phyloP scores from a whole-genome alignment of 1,140 invertebrate species.

The Centruroides sculpturatus region DNA sequence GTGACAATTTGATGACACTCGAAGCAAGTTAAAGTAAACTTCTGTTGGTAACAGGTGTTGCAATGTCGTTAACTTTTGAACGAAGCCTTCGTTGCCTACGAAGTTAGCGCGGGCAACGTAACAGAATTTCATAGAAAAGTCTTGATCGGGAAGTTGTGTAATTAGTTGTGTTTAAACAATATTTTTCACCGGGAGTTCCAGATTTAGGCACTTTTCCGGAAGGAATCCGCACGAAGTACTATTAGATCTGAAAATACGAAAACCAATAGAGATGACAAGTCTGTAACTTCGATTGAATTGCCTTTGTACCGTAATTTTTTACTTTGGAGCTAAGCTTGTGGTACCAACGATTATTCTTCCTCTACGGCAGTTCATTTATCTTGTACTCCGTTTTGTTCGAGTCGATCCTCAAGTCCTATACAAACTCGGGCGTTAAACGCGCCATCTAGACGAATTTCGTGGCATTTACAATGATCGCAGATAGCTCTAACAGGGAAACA shows the following conservation, averaged over 20 bases:
- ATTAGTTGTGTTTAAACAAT: slow-evolving; percentile 65
- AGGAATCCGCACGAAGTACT: slow-evolving; percentile 58
- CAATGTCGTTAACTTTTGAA: slow-evolving; percentile 96
- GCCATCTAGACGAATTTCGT: too few species aligned
- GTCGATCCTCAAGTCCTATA: too few species aligned
- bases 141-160: slow-evolving; percentile 83
- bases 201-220: slow-evolving; percentile 57
- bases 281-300: too few species aligned
- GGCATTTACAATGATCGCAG: too few species aligned
- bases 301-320: too few species aligned
- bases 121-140: slow-evolving; percentile 75
- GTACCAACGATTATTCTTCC: too few species aligned
- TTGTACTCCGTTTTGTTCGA: too few species aligned
- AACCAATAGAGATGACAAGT: too few species aligned
- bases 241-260: slow-evolving; percentile 35
- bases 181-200: slow-evolving; percentile 57
- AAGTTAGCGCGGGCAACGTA: slow-evolving; percentile 88
- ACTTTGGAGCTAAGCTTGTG: too few species aligned
- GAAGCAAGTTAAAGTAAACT: slow-evolving; percentile 93
- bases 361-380: too few species aligned
- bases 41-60: slow-evolving; percentile 30
- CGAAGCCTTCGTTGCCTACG: slow-evolving; percentile 98
- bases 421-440: too few species aligned
- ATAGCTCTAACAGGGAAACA: too few species aligned
- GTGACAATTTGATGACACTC: slow-evolving; percentile 97